phyloP scores from a whole-genome alignment of 2,113 vertebrate species.

The Neofelis nebulosa region DNA sequence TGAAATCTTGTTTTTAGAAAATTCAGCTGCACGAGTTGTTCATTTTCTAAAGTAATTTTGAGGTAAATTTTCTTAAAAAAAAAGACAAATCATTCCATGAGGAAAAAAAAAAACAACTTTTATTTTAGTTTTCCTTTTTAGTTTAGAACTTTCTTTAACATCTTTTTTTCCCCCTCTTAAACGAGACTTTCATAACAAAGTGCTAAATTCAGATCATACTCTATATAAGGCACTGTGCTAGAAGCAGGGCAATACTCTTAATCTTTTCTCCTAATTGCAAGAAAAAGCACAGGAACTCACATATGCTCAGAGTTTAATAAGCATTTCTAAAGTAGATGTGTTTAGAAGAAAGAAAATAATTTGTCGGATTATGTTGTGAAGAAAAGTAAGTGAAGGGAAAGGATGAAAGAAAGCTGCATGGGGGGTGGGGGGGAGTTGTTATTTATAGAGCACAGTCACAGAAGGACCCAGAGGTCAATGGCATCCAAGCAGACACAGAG shows the following conservation, averaged over 20 bases:
- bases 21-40: not conserved
- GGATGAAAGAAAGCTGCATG: not conserved
- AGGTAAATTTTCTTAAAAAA: not conserved
- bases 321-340: not conserved
- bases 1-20: not conserved
- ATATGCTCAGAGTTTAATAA: not conserved
- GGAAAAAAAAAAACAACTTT: not conserved
- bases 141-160: not conserved
- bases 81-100: not conserved
- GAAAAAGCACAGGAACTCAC: not conserved
- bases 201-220: not conserved
- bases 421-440: rapidly evolving
- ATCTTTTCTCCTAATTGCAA: not conserved
- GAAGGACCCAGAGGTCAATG: not conserved
- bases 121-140: not conserved
- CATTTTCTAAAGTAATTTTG: not conserved
- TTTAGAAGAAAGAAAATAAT: not conserved
- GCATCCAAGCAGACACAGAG: not conserved
- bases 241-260: not conserved
- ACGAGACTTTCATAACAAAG: not conserved
- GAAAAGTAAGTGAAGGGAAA: not conserved
- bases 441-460: not conserved
- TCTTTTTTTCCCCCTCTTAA: not conserved
- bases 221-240: not conserved
- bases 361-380: not conserved